Conservation (phyloP, 2,888 invertebrate species). For the Iselma pallidipennis region DNA sequence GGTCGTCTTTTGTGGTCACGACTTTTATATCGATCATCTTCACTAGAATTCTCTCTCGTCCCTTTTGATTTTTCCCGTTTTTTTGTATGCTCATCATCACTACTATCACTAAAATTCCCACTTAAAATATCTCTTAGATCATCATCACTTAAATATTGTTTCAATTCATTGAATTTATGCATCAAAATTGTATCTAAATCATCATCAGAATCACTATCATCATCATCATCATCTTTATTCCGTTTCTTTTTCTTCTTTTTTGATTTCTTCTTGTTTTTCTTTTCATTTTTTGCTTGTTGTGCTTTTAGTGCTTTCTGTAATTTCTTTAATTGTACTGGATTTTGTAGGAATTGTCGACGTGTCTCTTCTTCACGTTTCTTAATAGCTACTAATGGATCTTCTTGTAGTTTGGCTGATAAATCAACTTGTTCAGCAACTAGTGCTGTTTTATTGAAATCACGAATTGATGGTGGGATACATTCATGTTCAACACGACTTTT, state of each 20-base stretch:
- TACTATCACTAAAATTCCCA: slow-evolving; percentile 40
- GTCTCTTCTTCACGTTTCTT: slow-evolving; percentile 90
- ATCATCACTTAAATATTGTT: slow-evolving; percentile 58
- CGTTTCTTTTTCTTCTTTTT: slow-evolving; percentile 33
- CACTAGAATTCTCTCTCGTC: slow-evolving; percentile 4
- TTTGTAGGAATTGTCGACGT: slow-evolving; percentile 80
- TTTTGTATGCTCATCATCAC: not conserved
- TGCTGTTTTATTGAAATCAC: slow-evolving; percentile 55
- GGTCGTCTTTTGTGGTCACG: slow-evolving; percentile 8
- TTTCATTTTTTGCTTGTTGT: slow-evolving; percentile 59
- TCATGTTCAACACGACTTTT: slow-evolving; percentile 74
- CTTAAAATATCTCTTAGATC: slow-evolving; percentile 52
- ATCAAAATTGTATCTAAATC: slow-evolving; percentile 67
- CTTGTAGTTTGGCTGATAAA: slow-evolving; percentile 84
- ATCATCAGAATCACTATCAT: slow-evolving; percentile 41
- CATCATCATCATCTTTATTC: slow-evolving; percentile 10
- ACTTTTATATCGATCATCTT: slow-evolving; percentile 5
- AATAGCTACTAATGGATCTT: slow-evolving; percentile 90
- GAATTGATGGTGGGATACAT: slow-evolving; percentile 74
- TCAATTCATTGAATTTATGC: slow-evolving; percentile 70
- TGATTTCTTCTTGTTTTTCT: slow-evolving; percentile 55
- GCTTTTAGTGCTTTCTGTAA: slow-evolving; percentile 76
- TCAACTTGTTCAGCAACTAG: slow-evolving; percentile 61
- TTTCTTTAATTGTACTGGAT: slow-evolving; percentile 88
- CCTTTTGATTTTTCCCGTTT: slow-evolving; percentile 27